Evolutionary conservation across 2,797 vertebrate species (phyloP), one percentile per base, ranked within the genome.

Genomic region (Antennarius maculatus): DNA sequence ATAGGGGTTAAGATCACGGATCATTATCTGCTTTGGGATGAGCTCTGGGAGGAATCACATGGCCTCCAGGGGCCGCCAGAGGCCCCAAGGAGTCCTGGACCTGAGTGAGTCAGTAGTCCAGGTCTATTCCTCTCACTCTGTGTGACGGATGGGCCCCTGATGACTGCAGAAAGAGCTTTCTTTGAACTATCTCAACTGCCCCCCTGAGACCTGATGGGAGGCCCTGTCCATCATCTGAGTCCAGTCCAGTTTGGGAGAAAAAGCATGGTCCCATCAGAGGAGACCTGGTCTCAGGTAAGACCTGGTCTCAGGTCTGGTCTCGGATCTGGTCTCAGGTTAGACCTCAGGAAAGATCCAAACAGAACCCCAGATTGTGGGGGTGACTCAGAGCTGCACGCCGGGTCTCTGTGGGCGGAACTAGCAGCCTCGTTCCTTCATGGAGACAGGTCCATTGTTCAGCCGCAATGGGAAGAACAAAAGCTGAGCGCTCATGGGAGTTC

Each of bases 371-470:
- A 23, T 23, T 23, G 23, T 23, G 23, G 23, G 23, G 23, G 23
- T 23, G 23, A 23, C 23, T 23, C 23, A 23, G 23, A 23, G 23
- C 23, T 23, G 23, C 23, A 23, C 23, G 2, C 23, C 23, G 23
- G 37, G 37, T 39, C 37, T 39, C 37, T 39, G 37, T 39, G 31
- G 42, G 72, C 41, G 13, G 49, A 71, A 61, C 56, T 11, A 56
- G 82, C 73, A 66, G 80, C 62, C 81, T 93, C 76, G 78, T 78
- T 91, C 84, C 83, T 91, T 90, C 84, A 93, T 79, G 0, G 56
- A 60, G 86, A 91, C 92, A 91, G 86, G 81, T 86, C 91, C 84
- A 90, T 91, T 92, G 90, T 90, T 93, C 89, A 66, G 59, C 50
- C 34, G 61, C 75, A 74, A 60, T 63, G 42, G 64, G 54, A 73